A percentile compares a stretch with the other conserved stretches of the same genome.
Evolutionary conservation across 2,113 vertebrate species (phyloP).

Genomic region (Hucho hucho): DNA sequence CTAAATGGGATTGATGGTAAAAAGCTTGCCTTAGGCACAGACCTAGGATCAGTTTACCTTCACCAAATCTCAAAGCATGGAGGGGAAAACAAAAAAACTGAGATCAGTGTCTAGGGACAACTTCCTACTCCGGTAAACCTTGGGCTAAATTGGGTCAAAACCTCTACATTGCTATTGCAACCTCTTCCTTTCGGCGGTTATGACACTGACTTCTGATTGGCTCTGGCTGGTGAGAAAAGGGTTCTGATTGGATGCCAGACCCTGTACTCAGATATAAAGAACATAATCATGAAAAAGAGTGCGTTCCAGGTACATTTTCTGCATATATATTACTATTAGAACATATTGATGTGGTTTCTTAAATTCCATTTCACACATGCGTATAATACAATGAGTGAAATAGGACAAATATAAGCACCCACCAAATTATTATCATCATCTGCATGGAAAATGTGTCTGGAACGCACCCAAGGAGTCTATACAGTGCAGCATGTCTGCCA

Average conservation of each 20-base stretch:
- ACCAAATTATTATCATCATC: too few relatives aligned
- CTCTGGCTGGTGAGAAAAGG: background rate
- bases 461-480: background rate
- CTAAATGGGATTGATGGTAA: background rate
- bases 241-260: background rate
- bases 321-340: too few relatives aligned
- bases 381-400: too few relatives aligned
- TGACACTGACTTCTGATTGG: background rate
- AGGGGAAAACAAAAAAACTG: background rate
- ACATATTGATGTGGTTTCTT: too few relatives aligned
- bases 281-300: background rate
- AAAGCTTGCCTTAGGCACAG: background rate
- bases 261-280: background rate
- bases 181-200: background rate
- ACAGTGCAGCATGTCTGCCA: slow-evolving; percentile 10
- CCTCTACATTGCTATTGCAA: background rate
- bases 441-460: too few relatives aligned
- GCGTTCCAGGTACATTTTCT: too few relatives aligned
- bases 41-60: background rate
- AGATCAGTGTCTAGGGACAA: background rate
- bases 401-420: too few relatives aligned
- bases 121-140: background rate
- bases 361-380: too few relatives aligned
- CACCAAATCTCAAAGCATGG: background rate
- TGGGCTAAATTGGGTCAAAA: background rate